A percentile compares a stretch with the other conserved stretches of the same genome.
These are phyloP conservation scores for Tetranychus truncatus DNA, from an alignment of 2,888 invertebrate species.

Conservation along the genomic window DNA sequence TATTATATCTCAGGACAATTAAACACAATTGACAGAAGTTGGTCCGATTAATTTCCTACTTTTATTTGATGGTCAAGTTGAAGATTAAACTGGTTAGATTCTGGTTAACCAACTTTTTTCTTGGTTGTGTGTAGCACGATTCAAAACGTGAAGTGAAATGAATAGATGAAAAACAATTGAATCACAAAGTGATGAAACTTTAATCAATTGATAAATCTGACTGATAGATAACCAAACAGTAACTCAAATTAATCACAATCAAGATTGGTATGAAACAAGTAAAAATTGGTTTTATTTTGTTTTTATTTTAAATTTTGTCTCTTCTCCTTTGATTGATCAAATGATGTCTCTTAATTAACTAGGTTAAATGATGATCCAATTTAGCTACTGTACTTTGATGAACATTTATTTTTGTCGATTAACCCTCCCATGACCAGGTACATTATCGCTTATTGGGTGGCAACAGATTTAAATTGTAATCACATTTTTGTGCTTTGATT, in stretches of 20 bases:
- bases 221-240: no score
- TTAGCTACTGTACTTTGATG: background rate
- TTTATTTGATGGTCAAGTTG: no score
- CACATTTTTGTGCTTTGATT: background rate
- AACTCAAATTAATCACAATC: no score
- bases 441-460: background rate
- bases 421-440: background rate
- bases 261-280: background rate
- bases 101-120: no score
- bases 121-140: no score
- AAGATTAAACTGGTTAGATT: no score
- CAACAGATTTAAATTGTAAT: background rate
- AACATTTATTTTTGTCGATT: background rate
- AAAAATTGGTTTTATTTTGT: background rate
- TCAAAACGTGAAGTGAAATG: no score
- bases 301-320: background rate
- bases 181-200: no score
- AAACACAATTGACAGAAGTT: background rate
- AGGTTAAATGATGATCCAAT: background rate
- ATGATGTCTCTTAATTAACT: background rate
- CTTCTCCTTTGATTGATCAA: background rate
- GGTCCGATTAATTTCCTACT: no score
- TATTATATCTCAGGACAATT: background rate
- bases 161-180: no score
- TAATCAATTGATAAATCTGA: no score